A percentile compares a stretch with the other conserved stretches of the same genome.
These are phyloP conservation scores for Thermophis baileyi DNA, from an alignment of 2,113 vertebrate genomes.

Conservation along the genomic window DNA sequence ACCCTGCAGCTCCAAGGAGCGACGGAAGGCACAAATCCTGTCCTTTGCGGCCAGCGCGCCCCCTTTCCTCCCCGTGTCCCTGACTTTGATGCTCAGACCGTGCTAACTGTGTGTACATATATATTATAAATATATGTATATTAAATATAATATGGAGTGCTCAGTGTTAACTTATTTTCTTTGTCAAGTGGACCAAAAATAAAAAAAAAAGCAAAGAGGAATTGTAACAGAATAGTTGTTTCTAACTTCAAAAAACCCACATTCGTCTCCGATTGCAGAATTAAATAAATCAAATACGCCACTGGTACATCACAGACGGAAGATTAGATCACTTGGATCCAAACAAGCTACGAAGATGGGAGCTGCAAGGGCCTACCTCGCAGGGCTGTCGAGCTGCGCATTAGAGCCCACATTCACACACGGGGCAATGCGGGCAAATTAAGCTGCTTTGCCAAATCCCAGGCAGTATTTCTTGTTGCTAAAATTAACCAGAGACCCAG, in stretches of 20 bases:
- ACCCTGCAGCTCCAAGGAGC: neutral
- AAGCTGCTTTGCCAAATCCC: neutral
- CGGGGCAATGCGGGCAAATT: neutral
- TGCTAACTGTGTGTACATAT: constrained; percentile 77
- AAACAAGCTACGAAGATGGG: rapidly evolving
- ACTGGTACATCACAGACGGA: rapidly evolving
- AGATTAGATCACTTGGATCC: neutral
- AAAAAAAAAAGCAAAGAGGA: neutral
- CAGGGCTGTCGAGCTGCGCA: neutral
- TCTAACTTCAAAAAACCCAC: neutral
- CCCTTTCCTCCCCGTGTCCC: neutral
- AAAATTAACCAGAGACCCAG: neutral
- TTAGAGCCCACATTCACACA: neutral
- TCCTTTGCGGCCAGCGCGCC: neutral
- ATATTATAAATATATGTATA: constrained; percentile 75
- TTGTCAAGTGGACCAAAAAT: constrained; percentile 35
- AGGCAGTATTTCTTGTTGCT: neutral
- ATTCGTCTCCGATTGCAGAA: neutral
- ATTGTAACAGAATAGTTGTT: neutral
- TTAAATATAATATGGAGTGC: constrained; percentile 57
- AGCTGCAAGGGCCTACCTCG: neutral
- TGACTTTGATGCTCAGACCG: constrained; percentile 57
- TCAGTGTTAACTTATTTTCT: constrained; percentile 43
- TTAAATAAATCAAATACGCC: neutral
- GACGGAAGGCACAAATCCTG: no score